Base-by-base conservation (phyloP, 1,140 invertebrate genomes). In the Tachypleus tridentatus region DNA sequence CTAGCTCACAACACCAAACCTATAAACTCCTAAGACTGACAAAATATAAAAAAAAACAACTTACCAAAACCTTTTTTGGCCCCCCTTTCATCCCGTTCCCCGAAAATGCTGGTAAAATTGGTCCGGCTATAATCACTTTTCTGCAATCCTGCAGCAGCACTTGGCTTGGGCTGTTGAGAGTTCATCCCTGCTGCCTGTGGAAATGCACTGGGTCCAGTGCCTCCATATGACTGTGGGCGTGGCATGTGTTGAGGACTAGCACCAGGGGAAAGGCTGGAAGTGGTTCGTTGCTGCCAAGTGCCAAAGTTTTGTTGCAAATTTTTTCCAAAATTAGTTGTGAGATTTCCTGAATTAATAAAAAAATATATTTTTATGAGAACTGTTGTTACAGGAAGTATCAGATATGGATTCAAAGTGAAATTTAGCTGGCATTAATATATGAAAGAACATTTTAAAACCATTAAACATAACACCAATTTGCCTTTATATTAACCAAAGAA, bases 81-180 rank as follows among this genome's bases (percentile, higher is more conserved):
- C 5, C 72, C 73, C 29, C 73, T 65, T 3, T 73, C 74, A 54
- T 68, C 71, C 62, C 72, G 67, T 48, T 70, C 67, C 4, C 76
- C 74, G 61, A 80, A 78, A 4, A 80, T 76, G 69, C 77, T 76
- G 61, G 87, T 84, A 72, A 89, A 88, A 72, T 87, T 82, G 10
- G 81, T 78, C 64, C 87, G 80, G 73, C 81, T 87, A 73, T 83
- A 84, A 72, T 83, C 80, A 3, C 80, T 78, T 11, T 60, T 71
- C 29, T 71, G 64, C 49, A 73, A 70, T 48, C 51, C 61, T 4
- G 61, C 49, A 54, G 61, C 49, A 54, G 58, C 58, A 8, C 60
- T 64, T 3, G 63, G 29, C 3, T 48, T 8, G 1, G 52, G 52
- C 7, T 9, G 62, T 53, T 11, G 59, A 56, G 3, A 11, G 47